A percentile compares a stretch with the other conserved stretches of the same genome.
These are phyloP conservation scores for Acanthococcus lagerstroemiae DNA, from an alignment of 2,888 invertebrate species.

Conservation along the genomic window DNA sequence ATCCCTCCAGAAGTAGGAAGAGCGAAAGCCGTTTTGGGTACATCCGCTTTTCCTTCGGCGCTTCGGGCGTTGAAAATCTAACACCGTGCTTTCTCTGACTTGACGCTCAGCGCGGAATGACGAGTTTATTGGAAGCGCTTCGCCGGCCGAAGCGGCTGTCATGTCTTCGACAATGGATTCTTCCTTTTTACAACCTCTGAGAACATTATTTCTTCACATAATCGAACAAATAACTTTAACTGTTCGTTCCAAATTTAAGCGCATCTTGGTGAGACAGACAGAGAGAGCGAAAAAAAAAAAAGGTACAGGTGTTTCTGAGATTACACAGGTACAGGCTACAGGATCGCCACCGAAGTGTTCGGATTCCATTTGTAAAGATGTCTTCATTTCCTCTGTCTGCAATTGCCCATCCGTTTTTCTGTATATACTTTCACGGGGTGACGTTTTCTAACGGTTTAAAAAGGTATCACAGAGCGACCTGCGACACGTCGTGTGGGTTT, in stretches of 20 bases:
- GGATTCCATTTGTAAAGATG: no score
- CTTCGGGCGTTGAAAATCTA: background rate
- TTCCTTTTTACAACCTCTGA: conserved; percentile 11
- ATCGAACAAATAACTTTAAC: conserved; percentile 5
- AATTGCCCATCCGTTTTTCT: no score
- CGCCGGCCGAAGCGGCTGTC: conserved; percentile 6
- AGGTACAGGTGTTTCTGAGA: no score
- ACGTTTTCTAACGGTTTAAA: no score
- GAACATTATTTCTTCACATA: conserved; percentile 9
- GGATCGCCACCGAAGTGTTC: no score
- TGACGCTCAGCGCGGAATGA: conserved; percentile 7
- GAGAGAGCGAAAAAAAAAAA: background rate
- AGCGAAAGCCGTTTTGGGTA: no score
- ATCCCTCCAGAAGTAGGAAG: no score
- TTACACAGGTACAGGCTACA: no score
- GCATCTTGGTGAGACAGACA: background rate
- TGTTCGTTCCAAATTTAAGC: conserved; percentile 3
- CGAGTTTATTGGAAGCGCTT: conserved; percentile 8
- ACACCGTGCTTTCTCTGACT: conserved; percentile 3
- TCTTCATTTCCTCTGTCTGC: no score
- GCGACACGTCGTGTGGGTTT: no score
- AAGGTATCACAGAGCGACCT: no score
- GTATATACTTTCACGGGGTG: no score
- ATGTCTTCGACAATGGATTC: conserved; percentile 9
- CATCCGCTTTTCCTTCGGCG: background rate